phyloP scores from a whole-genome alignment of 2,888 invertebrate species.

The Orthosia gracilis region DNA sequence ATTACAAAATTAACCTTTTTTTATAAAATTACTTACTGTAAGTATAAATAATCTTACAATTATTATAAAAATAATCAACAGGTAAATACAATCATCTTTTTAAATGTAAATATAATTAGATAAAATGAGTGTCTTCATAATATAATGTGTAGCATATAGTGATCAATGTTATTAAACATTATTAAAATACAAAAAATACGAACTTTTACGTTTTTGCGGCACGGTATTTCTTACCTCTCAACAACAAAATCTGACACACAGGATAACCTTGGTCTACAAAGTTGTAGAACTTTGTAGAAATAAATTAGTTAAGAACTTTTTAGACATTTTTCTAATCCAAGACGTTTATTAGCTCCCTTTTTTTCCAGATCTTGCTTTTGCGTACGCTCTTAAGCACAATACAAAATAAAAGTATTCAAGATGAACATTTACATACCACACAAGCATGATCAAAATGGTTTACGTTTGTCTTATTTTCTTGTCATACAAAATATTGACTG shows the following conservation, averaged over 20 bases:
- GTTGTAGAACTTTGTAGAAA: neutral
- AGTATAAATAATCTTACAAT: neutral
- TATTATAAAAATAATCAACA: slow-evolving; percentile 40
- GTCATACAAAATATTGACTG: neutral
- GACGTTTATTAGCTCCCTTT: too few relatives aligned
- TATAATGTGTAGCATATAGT: neutral
- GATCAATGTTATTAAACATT: slow-evolving; percentile 10
- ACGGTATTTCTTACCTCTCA: neutral
- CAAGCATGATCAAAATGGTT: neutral
- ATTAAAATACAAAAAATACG: neutral
- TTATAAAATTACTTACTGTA: neutral
- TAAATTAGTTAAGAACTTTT: too few relatives aligned
- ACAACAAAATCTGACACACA: neutral
- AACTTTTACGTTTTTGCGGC: too few relatives aligned
- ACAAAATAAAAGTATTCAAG: too few relatives aligned
- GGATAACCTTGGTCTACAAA: neutral
- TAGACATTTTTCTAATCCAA: too few relatives aligned
- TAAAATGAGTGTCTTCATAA: slow-evolving; percentile 3
- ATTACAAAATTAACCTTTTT: neutral
- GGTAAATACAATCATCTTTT: slow-evolving; percentile 33
- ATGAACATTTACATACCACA: neutral
- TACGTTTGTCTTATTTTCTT: neutral
- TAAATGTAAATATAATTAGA: neutral
- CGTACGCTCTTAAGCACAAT: too few relatives aligned
- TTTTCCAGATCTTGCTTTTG: too few relatives aligned